Conservation (phyloP, 2,888 invertebrate species). For the Acheta domesticus region DNA sequence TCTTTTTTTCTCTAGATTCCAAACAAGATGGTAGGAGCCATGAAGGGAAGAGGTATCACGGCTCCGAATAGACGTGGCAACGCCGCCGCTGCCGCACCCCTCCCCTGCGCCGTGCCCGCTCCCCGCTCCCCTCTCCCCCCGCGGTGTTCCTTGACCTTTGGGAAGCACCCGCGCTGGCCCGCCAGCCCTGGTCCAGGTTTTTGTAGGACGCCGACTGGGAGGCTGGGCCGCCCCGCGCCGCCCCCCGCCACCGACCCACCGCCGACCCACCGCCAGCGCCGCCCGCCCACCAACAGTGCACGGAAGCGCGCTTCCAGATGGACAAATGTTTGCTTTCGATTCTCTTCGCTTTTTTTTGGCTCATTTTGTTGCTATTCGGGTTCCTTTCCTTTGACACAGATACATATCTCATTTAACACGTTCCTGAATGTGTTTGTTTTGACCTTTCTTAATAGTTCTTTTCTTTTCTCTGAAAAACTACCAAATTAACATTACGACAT, state of each 20-base stretch:
- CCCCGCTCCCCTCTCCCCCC: conserved; percentile 12
- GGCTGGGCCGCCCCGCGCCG: background rate
- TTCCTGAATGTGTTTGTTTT: no score
- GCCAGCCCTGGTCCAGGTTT: conserved; percentile 2
- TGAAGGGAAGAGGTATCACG: background rate
- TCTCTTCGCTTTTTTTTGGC: no score
- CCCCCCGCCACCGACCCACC: background rate
- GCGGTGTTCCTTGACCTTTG: conserved; percentile 21
- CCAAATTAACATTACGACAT: no score
- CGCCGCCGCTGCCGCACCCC: background rate
- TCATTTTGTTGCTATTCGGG: no score
- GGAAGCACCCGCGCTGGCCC: background rate
- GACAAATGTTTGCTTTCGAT: no score
- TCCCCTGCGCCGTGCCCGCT: conserved; percentile 2
- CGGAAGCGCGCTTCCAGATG: no score
- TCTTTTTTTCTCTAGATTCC: background rate
- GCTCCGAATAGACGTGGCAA: background rate
- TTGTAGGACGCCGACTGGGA: conserved; percentile 7
- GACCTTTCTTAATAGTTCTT: no score
- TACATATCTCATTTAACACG: no score
- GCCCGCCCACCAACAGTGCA: background rate
- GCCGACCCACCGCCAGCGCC: background rate
- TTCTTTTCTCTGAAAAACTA: no score
- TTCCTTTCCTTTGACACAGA: no score
- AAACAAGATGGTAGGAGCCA: background rate